Percentiles rank a stretch among this genome's conserved stretches.
Conservation (phyloP, 30 jellyfish, hydroid and myxozoan genomes). For the Hydractinia symbiolongicarpus region DNA sequence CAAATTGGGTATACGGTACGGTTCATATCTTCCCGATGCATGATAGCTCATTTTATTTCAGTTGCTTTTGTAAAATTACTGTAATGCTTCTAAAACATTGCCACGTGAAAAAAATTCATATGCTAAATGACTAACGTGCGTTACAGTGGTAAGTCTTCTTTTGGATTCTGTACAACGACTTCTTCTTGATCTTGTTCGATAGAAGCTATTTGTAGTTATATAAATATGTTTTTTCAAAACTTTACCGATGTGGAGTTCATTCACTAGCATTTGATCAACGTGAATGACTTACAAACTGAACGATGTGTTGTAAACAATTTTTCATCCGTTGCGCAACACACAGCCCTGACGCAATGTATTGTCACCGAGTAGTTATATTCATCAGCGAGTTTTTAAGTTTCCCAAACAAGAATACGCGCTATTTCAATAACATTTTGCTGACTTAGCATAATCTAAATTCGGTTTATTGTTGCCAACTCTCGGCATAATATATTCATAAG, state of each 20-base stretch:
- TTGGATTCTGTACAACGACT: not conserved
- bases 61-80: not conserved
- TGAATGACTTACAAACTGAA: not conserved
- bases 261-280: not conserved
- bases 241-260: constrained; percentile 11
- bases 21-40: not conserved
- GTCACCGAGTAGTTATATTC: not conserved
- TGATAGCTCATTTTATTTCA: constrained; percentile 10
- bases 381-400: not conserved
- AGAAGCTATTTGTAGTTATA: not conserved
- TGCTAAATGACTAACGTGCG: not conserved
- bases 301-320: constrained; percentile 15
- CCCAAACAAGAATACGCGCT: constrained; percentile 16
- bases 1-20: not conserved
- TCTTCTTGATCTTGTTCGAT: not conserved
- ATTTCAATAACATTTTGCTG: not conserved
- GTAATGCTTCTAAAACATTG: not conserved
- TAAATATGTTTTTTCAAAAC: not conserved
- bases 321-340: constrained; percentile 1
- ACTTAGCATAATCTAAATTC: too few species aligned
- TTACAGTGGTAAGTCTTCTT: not conserved
- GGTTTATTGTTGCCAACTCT: too few species aligned
- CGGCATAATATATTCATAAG: too few species aligned
- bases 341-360: constrained; percentile 17
- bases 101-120: not conserved